These are phyloP conservation scores for Nematolebias whitei DNA, from an alignment of 2,113 vertebrate species.

Conservation along the genomic window DNA sequence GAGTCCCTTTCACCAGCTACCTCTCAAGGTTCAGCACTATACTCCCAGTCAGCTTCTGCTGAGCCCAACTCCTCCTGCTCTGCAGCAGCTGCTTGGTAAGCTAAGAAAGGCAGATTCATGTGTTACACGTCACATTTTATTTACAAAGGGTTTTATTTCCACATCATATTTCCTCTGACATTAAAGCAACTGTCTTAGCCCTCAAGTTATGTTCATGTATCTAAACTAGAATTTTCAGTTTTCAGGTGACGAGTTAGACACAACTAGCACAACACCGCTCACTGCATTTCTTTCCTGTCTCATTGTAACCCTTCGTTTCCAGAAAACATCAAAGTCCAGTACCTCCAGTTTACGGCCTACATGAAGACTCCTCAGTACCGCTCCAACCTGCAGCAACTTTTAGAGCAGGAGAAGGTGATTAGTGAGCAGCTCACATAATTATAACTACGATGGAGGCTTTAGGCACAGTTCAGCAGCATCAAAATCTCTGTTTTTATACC, in stretches of 20 bases:
- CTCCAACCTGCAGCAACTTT: conserved; percentile 89
- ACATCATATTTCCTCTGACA: no score
- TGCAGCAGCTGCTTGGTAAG: conserved; percentile 96
- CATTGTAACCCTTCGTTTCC: conserved; percentile 12
- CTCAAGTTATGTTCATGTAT: no score
- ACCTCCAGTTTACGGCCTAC: conserved; percentile 94
- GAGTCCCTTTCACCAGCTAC: conserved; percentile 97
- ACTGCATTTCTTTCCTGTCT: not conserved
- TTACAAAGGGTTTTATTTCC: no score
- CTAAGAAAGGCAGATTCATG: not conserved
- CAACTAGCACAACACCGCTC: no score
- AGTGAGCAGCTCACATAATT: not conserved
- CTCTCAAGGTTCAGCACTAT: conserved; percentile 95
- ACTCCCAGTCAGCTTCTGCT: conserved; percentile 89
- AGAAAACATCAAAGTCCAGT: conserved; percentile 97
- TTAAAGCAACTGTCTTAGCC: no score
- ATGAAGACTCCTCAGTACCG: conserved; percentile 97
- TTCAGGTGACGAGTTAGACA: no score
- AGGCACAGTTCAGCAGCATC: not conserved
- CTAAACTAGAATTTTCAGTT: no score
- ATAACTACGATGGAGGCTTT: not conserved
- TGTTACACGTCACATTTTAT: not conserved
- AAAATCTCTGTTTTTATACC: not conserved
- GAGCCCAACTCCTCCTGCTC: conserved; percentile 89
- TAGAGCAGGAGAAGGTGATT: conserved; percentile 94